Evolutionary conservation across 1,140 invertebrate species (phyloP).

Genomic region (Drosophila malerkotliana): DNA sequence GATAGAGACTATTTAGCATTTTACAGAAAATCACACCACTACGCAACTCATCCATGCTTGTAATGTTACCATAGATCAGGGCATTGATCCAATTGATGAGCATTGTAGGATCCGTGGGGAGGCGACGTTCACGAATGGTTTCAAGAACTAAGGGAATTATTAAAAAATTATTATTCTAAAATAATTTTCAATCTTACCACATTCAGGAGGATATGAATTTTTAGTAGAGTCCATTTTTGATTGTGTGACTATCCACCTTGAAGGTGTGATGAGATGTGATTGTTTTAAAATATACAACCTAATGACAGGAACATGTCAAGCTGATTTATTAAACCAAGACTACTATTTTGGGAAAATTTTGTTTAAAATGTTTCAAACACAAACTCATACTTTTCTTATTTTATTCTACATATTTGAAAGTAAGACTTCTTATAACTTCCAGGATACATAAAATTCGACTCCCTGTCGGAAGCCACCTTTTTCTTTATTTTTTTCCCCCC

Average conservation of each 20-base stretch:
- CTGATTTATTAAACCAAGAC: too few relatives aligned
- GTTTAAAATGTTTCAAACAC: too few relatives aligned
- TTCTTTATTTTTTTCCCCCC: background rate
- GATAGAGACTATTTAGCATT: background rate
- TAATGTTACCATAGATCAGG: background rate
- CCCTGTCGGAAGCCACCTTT: too few relatives aligned
- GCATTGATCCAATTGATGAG: conserved; percentile 9
- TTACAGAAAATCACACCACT: background rate
- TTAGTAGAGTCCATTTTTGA: background rate
- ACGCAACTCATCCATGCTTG: background rate
- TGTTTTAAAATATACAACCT: too few relatives aligned
- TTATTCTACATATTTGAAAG: too few relatives aligned
- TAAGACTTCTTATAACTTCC: too few relatives aligned
- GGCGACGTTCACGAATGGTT: background rate
- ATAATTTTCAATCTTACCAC: background rate
- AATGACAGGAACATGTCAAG: too few relatives aligned
- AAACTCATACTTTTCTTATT: too few relatives aligned
- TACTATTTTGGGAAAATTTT: too few relatives aligned
- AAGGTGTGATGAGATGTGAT: too few relatives aligned
- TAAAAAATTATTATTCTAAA: too few relatives aligned
- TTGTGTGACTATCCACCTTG: background rate
- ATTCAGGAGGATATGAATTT: background rate
- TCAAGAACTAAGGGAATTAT: background rate
- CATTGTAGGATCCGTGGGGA: background rate
- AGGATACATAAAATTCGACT: too few relatives aligned